Evolutionary conservation across 1,140 invertebrate genomes (phyloP).

Genomic region (Diprion similis): DNA sequence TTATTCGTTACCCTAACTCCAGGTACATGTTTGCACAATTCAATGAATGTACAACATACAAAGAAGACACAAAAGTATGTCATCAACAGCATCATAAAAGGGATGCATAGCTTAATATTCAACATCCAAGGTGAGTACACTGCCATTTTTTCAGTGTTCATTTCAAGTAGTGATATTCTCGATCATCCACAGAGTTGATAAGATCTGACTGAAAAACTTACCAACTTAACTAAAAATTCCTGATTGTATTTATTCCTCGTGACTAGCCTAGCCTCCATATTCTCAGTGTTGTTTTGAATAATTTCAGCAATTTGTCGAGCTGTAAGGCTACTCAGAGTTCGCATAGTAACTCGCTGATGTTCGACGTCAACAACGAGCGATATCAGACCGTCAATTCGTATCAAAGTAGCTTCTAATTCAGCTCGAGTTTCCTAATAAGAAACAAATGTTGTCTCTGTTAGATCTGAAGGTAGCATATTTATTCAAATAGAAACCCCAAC

Average conservation of each 20-base stretch:
- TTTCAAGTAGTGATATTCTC: no score
- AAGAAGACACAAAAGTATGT: neutral
- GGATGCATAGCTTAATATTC: constrained; percentile 5
- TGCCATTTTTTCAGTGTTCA: neutral
- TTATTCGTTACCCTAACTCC: no score
- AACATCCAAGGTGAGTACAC: constrained; percentile 10
- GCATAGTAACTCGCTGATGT: constrained; percentile 60
- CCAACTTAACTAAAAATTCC: constrained; percentile 58
- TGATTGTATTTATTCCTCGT: constrained; percentile 62
- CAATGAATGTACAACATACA: no score
- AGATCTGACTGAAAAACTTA: constrained; percentile 29
- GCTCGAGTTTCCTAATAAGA: constrained; percentile 55
- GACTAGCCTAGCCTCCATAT: constrained; percentile 58
- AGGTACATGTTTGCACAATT: no score
- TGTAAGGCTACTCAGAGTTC: constrained; percentile 54
- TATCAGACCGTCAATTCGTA: constrained; percentile 57
- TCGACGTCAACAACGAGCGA: constrained; percentile 61
- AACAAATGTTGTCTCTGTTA: constrained; percentile 18
- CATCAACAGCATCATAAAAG: constrained; percentile 2
- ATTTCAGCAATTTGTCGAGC: constrained; percentile 59
- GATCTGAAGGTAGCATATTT: neutral
- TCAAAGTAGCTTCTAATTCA: constrained; percentile 55
- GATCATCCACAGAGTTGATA: no score
- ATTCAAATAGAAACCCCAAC: constrained; percentile 6
- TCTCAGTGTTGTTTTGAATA: constrained; percentile 52